Conservation (phyloP, 2,888 invertebrate genomes). For the Dasysyrphus albostriatus region DNA sequence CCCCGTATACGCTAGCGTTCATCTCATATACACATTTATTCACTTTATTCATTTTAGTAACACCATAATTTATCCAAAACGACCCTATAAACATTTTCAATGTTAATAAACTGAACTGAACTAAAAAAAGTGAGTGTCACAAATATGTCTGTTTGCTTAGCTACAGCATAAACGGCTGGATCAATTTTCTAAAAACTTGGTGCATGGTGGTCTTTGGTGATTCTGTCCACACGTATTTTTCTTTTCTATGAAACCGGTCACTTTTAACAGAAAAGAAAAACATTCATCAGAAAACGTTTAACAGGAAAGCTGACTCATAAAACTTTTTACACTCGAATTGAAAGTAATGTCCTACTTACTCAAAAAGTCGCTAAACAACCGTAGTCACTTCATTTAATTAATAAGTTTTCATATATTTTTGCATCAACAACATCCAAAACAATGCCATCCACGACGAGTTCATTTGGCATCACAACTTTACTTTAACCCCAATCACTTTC, state of each 20-base stretch:
- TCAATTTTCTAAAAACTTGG: no score
- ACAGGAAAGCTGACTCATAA: neutral
- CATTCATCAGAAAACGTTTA: neutral
- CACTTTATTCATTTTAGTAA: no score
- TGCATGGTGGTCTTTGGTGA: no score
- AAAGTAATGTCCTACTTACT: neutral
- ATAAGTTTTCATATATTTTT: constrained; percentile 37
- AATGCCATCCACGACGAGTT: constrained; percentile 1
- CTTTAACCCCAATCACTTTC: constrained; percentile 50
- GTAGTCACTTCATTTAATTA: constrained; percentile 46
- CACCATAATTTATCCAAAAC: no score
- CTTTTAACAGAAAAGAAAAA: neutral
- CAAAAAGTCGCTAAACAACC: constrained; percentile 12
- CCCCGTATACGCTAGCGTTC: no score
- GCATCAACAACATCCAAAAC: constrained; percentile 24
- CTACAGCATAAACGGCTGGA: no score
- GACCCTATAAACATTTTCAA: no score
- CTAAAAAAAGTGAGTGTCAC: no score
- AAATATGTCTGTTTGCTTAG: no score
- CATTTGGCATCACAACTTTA: constrained; percentile 20
- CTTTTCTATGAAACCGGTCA: neutral
- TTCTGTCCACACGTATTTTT: no score
- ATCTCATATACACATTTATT: no score
- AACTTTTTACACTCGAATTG: neutral
- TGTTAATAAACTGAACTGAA: no score